A percentile compares a stretch with the other conserved stretches of the same genome.
phyloP scores from a whole-genome alignment of 1,140 invertebrate species.

The Drosophila rhopaloa region DNA sequence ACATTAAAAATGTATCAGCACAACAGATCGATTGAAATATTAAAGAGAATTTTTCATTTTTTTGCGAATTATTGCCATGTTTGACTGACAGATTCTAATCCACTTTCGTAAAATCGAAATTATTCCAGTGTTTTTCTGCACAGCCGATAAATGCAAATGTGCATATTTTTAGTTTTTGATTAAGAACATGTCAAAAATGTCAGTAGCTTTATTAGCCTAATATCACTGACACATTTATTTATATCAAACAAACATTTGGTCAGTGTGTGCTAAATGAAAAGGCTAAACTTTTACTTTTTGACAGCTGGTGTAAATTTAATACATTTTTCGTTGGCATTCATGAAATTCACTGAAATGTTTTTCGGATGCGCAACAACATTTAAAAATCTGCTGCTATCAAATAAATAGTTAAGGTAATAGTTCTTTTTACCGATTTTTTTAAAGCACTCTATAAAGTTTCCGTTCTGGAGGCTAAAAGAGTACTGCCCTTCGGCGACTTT shows the following conservation, averaged over 20 bases:
- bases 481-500: neutral
- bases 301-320: neutral
- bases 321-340: neutral
- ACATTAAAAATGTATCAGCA: slow-evolving; percentile 66
- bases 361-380: too few species aligned
- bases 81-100: slow-evolving; percentile 1
- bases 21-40: slow-evolving; percentile 15
- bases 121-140: neutral
- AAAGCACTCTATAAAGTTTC: neutral
- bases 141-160: neutral
- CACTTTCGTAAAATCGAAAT: neutral
- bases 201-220: neutral
- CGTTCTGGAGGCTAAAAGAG: neutral
- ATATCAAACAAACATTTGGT: neutral
- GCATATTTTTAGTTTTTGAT: neutral
- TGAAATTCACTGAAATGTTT: neutral
- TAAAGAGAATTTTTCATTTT: slow-evolving; percentile 3
- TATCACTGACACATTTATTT: neutral
- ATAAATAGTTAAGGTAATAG: too few species aligned
- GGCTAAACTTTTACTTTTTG: neutral
- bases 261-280: neutral
- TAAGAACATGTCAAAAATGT: neutral
- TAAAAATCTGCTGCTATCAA: too few species aligned
- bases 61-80: neutral
- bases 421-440: neutral